Percentiles rank a stretch among this genome's conserved stretches.
Conservation (phyloP, 2,888 invertebrate genomes). For the Pecten maximus region DNA sequence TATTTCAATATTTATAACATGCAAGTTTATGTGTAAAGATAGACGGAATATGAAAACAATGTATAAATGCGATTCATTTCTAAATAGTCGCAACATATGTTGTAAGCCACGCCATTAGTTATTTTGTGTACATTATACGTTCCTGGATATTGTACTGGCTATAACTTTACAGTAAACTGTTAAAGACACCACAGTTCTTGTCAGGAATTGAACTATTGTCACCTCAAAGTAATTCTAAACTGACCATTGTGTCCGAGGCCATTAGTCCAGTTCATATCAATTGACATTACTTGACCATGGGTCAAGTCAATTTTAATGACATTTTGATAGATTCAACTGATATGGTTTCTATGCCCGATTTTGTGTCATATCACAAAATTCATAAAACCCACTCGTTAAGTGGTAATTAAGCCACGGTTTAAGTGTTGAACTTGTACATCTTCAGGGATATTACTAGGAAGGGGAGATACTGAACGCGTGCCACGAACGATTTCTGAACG, state of each 20-base stretch:
- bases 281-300: conserved; percentile 33
- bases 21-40: too few relatives aligned
- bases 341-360: not conserved
- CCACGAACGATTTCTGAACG: not conserved
- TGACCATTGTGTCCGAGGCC: conserved; percentile 14
- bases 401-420: not conserved
- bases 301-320: conserved; percentile 14
- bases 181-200: not conserved
- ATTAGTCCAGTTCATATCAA: conserved; percentile 24
- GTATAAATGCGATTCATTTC: too few relatives aligned
- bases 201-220: not conserved
- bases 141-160: not conserved
- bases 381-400: conserved; percentile 22
- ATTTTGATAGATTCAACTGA: not conserved
- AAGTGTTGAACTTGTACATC: conserved; percentile 1
- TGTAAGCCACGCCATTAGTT: too few relatives aligned
- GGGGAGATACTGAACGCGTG: not conserved
- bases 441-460: not conserved
- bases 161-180: not conserved
- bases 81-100: too few relatives aligned
- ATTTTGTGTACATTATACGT: too few relatives aligned
- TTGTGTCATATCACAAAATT: not conserved
- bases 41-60: too few relatives aligned
- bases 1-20: too few relatives aligned
- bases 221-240: not conserved